Base-by-base conservation (phyloP, 2,113 vertebrate species). In the Caloenas nicobarica region DNA sequence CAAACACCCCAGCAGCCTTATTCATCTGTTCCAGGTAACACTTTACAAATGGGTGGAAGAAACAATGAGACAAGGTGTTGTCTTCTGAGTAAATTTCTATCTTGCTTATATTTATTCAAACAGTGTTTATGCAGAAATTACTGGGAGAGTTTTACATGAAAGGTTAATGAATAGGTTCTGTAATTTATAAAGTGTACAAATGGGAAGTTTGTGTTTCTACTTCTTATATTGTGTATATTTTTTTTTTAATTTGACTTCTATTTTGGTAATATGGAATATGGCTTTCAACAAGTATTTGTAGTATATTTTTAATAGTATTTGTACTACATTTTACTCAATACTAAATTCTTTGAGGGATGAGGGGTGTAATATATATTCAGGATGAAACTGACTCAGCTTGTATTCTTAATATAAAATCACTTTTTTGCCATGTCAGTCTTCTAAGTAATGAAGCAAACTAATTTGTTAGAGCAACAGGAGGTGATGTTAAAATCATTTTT, bases 21-120 rank as follows among this genome's bases (percentile, higher is more conserved):
- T 38, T 90, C 97, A n/a, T 94, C 98, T 89, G 93, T 86, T 89
- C 94, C 98, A 98, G 98, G 98, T 98, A 98, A 96, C 28, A 89
- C 79, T 70, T 93, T 58, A 38, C 50, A 86, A 62, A 65, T 53
- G 42, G 10, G n/a, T 90, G 31, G 66, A 58, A 86, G 23, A 72
- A 58, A 46, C 56, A 71, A 0, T 81, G 34, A 82, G 70, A 80
- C 44, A 66, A 48, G n/a, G 29, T 79, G 72, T 69, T 79, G 72
- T 72, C 72, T n/a, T 73, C 60, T 51, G 36, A 85, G 42, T 81
- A 81, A 81, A 72, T 28, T 73, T 51, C 18, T 79, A 2, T 46
- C 53, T 48, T 71, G 13, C 26, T 85, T 68, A 25, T 64, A 58
- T 61, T 83, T 69, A 50, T 90, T 77, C 48, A 72, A 11, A 54